Conservation (phyloP, 2,113 vertebrate species). For the Dendropsophus ebraccatus region DNA sequence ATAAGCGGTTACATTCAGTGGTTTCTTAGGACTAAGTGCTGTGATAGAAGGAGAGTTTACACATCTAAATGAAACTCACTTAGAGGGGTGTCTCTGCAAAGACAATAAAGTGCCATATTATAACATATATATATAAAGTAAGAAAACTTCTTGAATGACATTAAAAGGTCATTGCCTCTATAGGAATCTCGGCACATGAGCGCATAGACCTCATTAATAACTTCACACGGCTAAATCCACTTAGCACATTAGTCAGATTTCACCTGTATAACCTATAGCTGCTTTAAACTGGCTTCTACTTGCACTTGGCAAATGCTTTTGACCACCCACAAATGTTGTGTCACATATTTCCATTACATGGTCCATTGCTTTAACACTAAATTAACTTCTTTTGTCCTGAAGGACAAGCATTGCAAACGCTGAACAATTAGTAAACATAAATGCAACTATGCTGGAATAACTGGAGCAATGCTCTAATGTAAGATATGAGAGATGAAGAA, state of each 20-base stretch:
- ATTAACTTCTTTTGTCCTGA: background rate
- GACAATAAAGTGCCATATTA: too few species aligned
- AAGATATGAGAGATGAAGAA: background rate
- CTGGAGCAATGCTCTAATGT: too few species aligned
- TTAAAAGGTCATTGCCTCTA: background rate
- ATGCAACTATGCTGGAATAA: background rate
- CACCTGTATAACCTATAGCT: background rate
- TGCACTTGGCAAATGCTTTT: background rate
- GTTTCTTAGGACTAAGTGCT: too few species aligned
- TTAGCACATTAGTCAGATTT: constrained; percentile 13
- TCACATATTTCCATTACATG: background rate
- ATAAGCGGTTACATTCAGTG: too few species aligned
- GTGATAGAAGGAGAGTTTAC: too few species aligned
- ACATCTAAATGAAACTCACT: too few species aligned
- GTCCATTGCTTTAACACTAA: background rate
- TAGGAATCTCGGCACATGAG: background rate
- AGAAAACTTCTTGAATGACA: background rate
- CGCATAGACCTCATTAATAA: background rate
- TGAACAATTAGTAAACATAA: background rate
- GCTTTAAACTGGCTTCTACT: constrained; percentile 29
- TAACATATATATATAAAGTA: background rate
- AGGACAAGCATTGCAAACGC: background rate
- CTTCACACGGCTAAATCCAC: background rate
- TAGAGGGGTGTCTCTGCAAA: too few species aligned
- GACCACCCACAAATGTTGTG: constrained; percentile 1